phyloP scores from a whole-genome alignment of 1,140 invertebrate genomes.

The Chrysopa pallens region DNA sequence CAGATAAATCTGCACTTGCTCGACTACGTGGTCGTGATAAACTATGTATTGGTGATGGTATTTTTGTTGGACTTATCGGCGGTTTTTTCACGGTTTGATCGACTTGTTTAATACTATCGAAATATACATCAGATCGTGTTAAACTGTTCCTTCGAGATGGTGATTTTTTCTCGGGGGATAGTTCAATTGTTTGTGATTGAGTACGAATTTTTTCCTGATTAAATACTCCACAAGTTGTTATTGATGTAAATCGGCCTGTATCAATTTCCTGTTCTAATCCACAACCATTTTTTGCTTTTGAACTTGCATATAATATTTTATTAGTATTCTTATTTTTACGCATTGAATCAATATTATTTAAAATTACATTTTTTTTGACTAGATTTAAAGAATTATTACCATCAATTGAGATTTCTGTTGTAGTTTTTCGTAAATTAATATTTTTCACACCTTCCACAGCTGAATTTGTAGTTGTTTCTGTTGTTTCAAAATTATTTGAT shows the following conservation, averaged over 20 bases:
- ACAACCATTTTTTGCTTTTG: slow-evolving; percentile 11
- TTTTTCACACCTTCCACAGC: neutral
- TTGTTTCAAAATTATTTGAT: neutral
- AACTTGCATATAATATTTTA: slow-evolving; percentile 15
- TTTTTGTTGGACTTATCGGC: slow-evolving; percentile 26
- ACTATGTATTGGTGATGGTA: slow-evolving; percentile 37
- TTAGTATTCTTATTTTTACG: slow-evolving; percentile 4
- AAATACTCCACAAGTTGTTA: slow-evolving; percentile 37
- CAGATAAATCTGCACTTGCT: slow-evolving; percentile 23
- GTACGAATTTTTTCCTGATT: slow-evolving; percentile 22
- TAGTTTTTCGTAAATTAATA: neutral
- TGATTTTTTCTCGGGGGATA: slow-evolving; percentile 6
- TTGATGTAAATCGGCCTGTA: slow-evolving; percentile 34
- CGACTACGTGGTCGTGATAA: slow-evolving; percentile 27
- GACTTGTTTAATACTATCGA: neutral
- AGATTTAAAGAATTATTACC: neutral
- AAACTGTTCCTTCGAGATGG: slow-evolving; percentile 28
- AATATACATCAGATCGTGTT: slow-evolving; percentile 38
- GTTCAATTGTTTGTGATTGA: slow-evolving; percentile 12
- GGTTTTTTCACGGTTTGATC: neutral
- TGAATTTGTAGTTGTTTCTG: neutral
- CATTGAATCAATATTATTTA: neutral
- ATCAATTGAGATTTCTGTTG: neutral
- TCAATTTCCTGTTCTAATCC: slow-evolving; percentile 17
- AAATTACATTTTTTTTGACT: neutral